Percentiles rank a stretch among this genome's conserved stretches.
Conservation (phyloP, 2,888 invertebrate genomes). For the Eulithis testata region DNA sequence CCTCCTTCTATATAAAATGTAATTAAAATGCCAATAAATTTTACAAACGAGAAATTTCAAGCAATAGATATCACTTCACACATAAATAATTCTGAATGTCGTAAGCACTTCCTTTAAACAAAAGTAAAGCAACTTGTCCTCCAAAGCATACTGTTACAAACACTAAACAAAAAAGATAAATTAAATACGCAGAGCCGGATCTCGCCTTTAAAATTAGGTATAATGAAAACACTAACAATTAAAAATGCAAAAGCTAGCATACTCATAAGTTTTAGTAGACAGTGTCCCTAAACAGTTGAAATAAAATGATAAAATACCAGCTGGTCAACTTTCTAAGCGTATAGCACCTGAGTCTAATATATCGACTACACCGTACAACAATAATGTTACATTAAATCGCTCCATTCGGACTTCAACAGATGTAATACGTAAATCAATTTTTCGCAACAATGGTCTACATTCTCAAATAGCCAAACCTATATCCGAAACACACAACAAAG, state of each 20-base stretch:
- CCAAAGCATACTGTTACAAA: constrained; percentile 2
- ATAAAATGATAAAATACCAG: constrained; percentile 41
- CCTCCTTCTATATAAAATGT: constrained; percentile 29
- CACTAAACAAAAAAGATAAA: not conserved
- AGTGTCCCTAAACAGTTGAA: constrained; percentile 15
- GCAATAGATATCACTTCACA: constrained; percentile 31
- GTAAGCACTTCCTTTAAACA: constrained; percentile 35
- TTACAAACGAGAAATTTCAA: constrained; percentile 34
- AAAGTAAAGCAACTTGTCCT: constrained; percentile 17
- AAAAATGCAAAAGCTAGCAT: not conserved
- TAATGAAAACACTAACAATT: too few species aligned
- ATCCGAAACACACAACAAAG: constrained; percentile 7
- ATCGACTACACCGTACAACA: constrained; percentile 53
- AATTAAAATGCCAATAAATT: constrained; percentile 36
- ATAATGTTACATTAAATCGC: constrained; percentile 60
- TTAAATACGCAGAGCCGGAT: too few species aligned
- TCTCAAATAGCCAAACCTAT: constrained; percentile 39
- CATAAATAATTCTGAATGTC: constrained; percentile 34
- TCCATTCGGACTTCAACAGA: constrained; percentile 63
- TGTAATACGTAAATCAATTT: constrained; percentile 82
- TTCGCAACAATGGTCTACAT: constrained; percentile 73
- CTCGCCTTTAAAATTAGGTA: too few species aligned
- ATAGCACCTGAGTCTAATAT: constrained; percentile 49
- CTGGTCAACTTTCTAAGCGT: constrained; percentile 41
- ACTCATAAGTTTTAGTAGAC: constrained; percentile 8